Evolutionary conservation across 1,140 invertebrate genomes (phyloP), one percentile per base, ranked within the genome.

Genomic region (Aphidius gifuensis): DNA sequence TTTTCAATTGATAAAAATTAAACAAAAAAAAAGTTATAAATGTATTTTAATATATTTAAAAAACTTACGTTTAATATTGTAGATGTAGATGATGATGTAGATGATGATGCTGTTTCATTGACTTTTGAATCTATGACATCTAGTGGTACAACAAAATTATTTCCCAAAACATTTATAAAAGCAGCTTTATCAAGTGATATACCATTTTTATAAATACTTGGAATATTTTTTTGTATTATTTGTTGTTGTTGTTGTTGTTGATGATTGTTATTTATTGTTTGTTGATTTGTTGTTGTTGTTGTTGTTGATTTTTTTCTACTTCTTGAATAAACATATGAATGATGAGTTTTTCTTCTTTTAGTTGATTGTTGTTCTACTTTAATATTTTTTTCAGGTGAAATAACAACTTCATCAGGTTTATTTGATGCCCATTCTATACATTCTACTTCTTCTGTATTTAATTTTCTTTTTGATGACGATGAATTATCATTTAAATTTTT

Each of bases 121-220:
- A 40, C 3, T 32, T 32, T 32, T 2, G 23, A 32, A 32, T 32
- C 23, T 11, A 53, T 32, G 5, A n/a, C 16, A 7, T 43, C 45
- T 38, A 62, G 45, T n/a, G 60, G 60, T 6, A 62, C 3, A 43
- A 62, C 54, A 43, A 48, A 62, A 9, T 62, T 11, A 46, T 56
- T 47, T 6, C 54, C 53, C 54, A 32, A 3, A n/a, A 48, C 38
- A 7, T 43, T 62, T 1, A 62, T 45, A 8, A 62, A 48, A 2
- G 60, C 60, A 5, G 53, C 46, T 9, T 55, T 54, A 6, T 55
- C 44, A 7, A 64, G 32, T 9, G 6, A 58, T 32, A 23, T 56
- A 40, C 39, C 23, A 23, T 39, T 54, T 11, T 44, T 42, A 44
- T 51, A 42, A 5, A 44, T 5, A n/a, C 7, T 32, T 38, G 48